These are phyloP conservation scores for Phainopepla nitens DNA, from an alignment of 2,113 vertebrate genomes.

Conservation along the genomic window DNA sequence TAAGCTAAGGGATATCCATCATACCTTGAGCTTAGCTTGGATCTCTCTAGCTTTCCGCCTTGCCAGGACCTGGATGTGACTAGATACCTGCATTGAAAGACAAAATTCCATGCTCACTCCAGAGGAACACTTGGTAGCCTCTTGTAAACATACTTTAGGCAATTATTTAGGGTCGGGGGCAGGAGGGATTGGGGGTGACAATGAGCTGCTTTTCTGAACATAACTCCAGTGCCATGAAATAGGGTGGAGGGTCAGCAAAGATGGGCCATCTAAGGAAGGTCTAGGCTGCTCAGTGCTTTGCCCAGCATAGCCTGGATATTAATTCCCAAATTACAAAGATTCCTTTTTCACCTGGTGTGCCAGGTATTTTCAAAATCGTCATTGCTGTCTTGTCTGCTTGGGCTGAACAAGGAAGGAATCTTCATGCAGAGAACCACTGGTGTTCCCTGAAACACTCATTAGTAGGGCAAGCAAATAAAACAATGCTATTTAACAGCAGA, in stretches of 20 bases:
- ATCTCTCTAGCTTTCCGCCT: slow-evolving; percentile 95
- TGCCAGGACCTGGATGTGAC: slow-evolving; percentile 96
- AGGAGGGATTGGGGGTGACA: neutral
- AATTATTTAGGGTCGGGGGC: neutral
- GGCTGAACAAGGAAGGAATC: neutral
- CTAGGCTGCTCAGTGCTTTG: neutral
- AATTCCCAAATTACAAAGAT: neutral
- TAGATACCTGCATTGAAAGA: slow-evolving; percentile 83
- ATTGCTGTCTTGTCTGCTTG: neutral
- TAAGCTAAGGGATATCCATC: neutral
- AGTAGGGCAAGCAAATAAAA: neutral
- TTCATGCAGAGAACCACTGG: neutral
- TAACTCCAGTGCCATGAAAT: neutral
- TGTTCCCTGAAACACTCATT: neutral
- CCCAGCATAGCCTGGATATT: neutral
- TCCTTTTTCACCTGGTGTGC: rapidly evolving
- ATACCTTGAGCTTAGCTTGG: slow-evolving; percentile 98
- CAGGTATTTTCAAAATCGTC: neutral
- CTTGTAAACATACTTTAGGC: neutral
- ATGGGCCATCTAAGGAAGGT: neutral
- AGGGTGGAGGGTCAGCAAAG: neutral
- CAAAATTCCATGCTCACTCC: neutral
- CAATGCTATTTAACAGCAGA: neutral
- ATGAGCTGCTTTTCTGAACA: neutral
- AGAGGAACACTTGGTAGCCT: neutral